Evolutionary conservation across 2,113 vertebrate genomes (phyloP).

Genomic region (Pelodiscus sinensis): DNA sequence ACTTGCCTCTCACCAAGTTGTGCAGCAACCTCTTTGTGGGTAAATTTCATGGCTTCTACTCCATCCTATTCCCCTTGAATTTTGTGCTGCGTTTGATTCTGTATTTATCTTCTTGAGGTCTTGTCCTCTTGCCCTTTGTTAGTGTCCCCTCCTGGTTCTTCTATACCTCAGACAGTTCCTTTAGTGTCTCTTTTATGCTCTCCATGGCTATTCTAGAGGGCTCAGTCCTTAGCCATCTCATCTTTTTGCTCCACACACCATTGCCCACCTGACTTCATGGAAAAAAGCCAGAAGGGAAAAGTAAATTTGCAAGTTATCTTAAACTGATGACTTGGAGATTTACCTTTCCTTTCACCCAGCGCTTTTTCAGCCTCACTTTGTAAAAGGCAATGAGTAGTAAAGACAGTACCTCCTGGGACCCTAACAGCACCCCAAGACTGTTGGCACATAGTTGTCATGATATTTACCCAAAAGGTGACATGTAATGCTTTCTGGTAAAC

Average conservation of each 20-base stretch:
- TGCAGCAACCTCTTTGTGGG: neutral
- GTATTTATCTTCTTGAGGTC: neutral
- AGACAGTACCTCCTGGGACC: neutral
- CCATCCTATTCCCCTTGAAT: neutral
- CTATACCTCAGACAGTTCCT: neutral
- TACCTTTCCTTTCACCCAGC: neutral
- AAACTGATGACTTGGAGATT: slow-evolving; percentile 53
- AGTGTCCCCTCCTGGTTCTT: neutral
- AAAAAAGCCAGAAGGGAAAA: slow-evolving; percentile 39
- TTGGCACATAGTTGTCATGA: neutral
- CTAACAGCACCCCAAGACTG: neutral
- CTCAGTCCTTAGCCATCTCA: slow-evolving; percentile 12
- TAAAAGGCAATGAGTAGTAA: neutral
- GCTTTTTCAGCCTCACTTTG: slow-evolving; percentile 19
- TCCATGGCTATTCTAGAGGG: slow-evolving; percentile 1
- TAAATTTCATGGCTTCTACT: neutral
- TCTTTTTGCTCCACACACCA: slow-evolving; percentile 44
- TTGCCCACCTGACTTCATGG: slow-evolving; percentile 52
- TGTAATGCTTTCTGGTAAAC: neutral
- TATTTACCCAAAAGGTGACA: neutral
- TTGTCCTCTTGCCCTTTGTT: neutral
- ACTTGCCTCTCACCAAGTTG: neutral
- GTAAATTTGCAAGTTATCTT: slow-evolving; percentile 60
- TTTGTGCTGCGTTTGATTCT: neutral
- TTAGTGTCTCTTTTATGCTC: neutral